A percentile compares a stretch with the other conserved stretches of the same genome.
These are phyloP conservation scores for Papilio aristodemus DNA, from an alignment of 1,140 invertebrate genomes.

Conservation along the genomic window DNA sequence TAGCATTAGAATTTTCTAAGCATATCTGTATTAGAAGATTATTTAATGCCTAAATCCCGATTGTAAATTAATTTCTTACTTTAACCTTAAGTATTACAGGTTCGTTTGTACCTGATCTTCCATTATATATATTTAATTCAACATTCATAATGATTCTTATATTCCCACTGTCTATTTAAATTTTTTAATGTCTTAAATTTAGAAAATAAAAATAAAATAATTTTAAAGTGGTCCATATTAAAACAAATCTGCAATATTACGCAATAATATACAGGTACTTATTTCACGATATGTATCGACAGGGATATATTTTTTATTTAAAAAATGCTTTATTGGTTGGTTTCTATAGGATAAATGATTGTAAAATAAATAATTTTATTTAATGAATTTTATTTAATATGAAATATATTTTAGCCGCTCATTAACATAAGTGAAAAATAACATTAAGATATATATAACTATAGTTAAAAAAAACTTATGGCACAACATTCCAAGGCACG, in stretches of 20 bases:
- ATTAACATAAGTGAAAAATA: not conserved
- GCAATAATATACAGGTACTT: constrained; percentile 19
- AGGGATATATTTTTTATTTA: constrained; percentile 23
- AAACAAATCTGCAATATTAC: constrained; percentile 16
- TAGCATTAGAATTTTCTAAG: not conserved
- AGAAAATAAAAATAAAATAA: not conserved
- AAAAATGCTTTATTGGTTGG: constrained; percentile 49
- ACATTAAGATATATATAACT: not conserved
- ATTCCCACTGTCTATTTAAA: no score
- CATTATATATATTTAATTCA: not conserved
- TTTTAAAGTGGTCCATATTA: constrained; percentile 2
- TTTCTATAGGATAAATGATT: constrained; percentile 56
- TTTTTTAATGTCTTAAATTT: constrained; percentile 17
- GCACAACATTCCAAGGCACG: constrained; percentile 83
- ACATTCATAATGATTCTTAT: no score
- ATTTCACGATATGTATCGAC: constrained; percentile 14
- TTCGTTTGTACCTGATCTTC: constrained; percentile 5
- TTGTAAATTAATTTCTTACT: not conserved
- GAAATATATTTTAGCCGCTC: not conserved
- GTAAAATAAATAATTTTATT: constrained; percentile 63
- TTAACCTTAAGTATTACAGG: not conserved
- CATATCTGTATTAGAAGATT: not conserved
- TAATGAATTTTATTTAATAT: constrained; percentile 5
- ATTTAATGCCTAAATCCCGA: not conserved
- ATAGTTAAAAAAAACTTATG: no score